A percentile compares a stretch with the other conserved stretches of the same genome.
phyloP scores from a whole-genome alignment of 2,888 invertebrate genomes.

The Eupithecia vulgata region DNA sequence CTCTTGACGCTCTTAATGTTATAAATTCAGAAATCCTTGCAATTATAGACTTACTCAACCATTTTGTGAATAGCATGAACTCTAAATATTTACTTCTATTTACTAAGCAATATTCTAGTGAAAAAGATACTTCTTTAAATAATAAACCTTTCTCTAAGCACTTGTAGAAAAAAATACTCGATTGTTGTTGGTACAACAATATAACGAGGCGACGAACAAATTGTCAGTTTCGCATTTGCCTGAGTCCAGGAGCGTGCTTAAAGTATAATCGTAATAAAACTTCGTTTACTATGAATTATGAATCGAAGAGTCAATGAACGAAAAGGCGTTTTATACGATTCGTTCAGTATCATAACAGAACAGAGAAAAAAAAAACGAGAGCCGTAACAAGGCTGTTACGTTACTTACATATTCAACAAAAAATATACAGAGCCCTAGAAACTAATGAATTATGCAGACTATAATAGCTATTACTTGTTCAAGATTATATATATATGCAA shows the following conservation, averaged over 20 bases:
- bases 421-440: background rate
- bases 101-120: constrained; percentile 2
- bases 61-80: constrained; percentile 3
- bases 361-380: background rate
- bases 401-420: background rate
- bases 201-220: background rate
- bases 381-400: background rate
- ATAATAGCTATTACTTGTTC: background rate
- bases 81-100: background rate
- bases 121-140: background rate
- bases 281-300: background rate
- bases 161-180: background rate
- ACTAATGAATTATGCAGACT: background rate
- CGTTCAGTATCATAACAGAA: background rate
- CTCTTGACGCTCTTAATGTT: too few relatives aligned
- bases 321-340: background rate
- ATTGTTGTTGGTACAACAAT: background rate
- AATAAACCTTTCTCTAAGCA: background rate
- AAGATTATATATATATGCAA: background rate
- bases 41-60: background rate
- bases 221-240: background rate
- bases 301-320: background rate
- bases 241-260: background rate
- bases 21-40: background rate
- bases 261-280: background rate